phyloP scores from a whole-genome alignment of 2,113 vertebrate genomes.

The Sebastes schlegelii region DNA sequence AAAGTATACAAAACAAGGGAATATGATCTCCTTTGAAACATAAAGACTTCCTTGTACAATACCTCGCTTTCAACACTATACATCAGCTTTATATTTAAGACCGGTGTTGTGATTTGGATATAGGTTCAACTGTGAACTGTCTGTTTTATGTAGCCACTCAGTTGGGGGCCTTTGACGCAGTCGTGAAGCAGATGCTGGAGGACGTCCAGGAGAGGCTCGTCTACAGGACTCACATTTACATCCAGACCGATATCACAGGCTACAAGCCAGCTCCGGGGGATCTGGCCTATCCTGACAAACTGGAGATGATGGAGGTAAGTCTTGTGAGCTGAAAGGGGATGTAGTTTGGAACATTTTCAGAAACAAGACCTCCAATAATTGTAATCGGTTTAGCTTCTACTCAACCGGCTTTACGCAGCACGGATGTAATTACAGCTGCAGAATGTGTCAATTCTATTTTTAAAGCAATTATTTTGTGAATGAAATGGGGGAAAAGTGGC shows the following conservation, averaged over 20 bases:
- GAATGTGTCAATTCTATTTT: not conserved
- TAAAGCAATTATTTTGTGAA: not conserved
- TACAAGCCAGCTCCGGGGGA: constrained; percentile 97
- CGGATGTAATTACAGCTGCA: not conserved
- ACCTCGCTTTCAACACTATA: not conserved
- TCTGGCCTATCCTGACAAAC: constrained; percentile 96
- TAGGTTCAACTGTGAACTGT: constrained; percentile 25
- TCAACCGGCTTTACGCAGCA: not conserved
- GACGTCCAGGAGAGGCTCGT: constrained; percentile 97
- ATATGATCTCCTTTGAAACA: not conserved
- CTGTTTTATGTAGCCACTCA: constrained; percentile 84
- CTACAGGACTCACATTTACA: constrained; percentile 97
- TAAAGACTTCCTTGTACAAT: not conserved
- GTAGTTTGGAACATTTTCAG: not conserved
- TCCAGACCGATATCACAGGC: constrained; percentile 95
- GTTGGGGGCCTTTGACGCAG: constrained; percentile 92
- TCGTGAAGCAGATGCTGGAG: constrained; percentile 98
- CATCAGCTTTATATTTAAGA: constrained; percentile 8
- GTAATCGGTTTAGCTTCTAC: not conserved
- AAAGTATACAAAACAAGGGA: not conserved
- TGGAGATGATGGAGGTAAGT: constrained; percentile 98
- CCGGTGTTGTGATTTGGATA: not conserved
- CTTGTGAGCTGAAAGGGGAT: not conserved
- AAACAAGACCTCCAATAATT: not conserved
- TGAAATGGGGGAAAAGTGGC: not conserved